phyloP scores from a whole-genome alignment of 2,113 vertebrate species.

The Ardeotis arabs region DNA sequence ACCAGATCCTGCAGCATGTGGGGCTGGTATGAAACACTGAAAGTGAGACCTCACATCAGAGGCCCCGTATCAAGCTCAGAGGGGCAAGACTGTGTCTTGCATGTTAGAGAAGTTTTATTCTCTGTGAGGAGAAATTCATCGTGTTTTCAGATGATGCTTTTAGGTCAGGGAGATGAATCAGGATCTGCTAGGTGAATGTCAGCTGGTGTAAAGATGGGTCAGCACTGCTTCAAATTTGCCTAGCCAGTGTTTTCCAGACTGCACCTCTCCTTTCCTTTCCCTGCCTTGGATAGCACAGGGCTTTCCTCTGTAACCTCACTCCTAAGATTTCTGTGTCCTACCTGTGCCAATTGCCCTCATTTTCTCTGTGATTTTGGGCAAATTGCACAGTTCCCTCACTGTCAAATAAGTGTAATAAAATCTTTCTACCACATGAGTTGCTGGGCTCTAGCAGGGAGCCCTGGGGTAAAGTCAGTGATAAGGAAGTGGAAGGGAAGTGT shows the following conservation, averaged over 20 bases:
- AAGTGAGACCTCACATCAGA: neutral
- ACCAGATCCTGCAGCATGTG: neutral
- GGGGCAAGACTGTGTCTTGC: neutral
- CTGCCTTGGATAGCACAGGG: neutral
- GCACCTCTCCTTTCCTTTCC: neutral
- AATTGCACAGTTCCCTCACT: neutral
- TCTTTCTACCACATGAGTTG: neutral
- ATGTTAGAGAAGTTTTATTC: neutral
- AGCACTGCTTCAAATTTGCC: neutral
- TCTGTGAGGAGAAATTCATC: neutral
- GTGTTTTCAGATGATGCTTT: neutral
- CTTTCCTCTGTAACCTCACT: neutral
- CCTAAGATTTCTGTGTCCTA: neutral
- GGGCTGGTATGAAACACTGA: neutral
- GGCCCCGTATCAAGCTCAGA: neutral
- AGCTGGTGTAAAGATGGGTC: neutral
- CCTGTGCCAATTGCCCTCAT: neutral
- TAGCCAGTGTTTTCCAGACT: neutral
- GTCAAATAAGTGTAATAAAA: neutral
- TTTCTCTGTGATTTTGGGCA: neutral
- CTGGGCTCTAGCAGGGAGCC: neutral
- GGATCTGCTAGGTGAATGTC: neutral
- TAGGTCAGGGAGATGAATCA: neutral
- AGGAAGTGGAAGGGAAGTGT: neutral
- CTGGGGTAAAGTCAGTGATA: neutral